A percentile compares a stretch with the other conserved stretches of the same genome.
phyloP scores from a whole-genome alignment of 2,113 vertebrate species.

The Oncorhynchus nerka region DNA sequence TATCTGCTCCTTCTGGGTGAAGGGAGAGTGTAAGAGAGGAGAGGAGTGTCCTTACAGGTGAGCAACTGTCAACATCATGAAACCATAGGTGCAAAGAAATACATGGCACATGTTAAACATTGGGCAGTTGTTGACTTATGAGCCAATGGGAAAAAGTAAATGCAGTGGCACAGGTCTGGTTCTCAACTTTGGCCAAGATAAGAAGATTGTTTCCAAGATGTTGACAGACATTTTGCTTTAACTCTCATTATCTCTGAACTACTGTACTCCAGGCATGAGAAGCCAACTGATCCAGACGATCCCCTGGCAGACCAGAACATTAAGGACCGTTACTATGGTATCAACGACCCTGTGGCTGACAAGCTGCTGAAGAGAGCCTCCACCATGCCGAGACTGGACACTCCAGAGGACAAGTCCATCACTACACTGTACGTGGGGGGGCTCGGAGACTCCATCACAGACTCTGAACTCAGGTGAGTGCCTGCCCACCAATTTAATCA shows the following conservation, averaged over 20 bases:
- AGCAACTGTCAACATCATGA: constrained; percentile 3
- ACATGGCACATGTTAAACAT: too few species aligned
- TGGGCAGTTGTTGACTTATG: too few species aligned
- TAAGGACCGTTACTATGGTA: constrained; percentile 96
- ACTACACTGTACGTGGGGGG: constrained; percentile 95
- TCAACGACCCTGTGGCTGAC: constrained; percentile 96
- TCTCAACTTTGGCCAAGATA: too few species aligned
- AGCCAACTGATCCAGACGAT: constrained; percentile 96
- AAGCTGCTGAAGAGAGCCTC: constrained; percentile 94
- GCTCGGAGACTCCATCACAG: constrained; percentile 90
- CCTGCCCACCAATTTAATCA: too few species aligned
- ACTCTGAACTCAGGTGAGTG: constrained; percentile 86
- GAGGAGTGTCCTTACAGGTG: constrained; percentile 98
- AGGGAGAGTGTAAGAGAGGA: constrained; percentile 97
- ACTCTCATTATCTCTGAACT: too few species aligned
- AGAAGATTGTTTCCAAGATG: too few species aligned
- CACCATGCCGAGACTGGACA: constrained; percentile 94
- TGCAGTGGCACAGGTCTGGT: too few species aligned
- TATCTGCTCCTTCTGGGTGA: constrained; percentile 99
- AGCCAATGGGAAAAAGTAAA: too few species aligned
- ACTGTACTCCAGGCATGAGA: constrained; percentile 83
- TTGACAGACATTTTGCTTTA: too few species aligned
- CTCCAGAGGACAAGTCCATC: constrained; percentile 94
- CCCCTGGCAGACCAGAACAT: constrained; percentile 98
- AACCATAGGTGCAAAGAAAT: neutral